Base-by-base conservation (phyloP, 2,113 vertebrate species). In the Empidonax alnorum region DNA sequence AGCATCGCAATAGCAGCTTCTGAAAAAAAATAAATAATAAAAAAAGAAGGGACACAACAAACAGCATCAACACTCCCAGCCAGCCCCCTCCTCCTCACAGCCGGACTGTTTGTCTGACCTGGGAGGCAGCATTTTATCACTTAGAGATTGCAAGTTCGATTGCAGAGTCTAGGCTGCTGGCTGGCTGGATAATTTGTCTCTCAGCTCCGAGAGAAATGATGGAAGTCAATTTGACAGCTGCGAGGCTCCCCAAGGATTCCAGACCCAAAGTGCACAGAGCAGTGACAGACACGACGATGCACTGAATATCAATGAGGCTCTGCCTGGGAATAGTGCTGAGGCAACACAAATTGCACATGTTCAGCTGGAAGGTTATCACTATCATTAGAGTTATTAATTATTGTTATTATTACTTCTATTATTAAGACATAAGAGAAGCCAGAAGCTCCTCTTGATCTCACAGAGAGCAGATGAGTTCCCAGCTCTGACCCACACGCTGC, bases 181-280 rank as follows among this genome's bases (percentile, higher is more conserved):
- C 97, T 96, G 93, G 95, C 88, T 92, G 95, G 96, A 63, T 97
- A 95, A 97, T 97, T 97, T 96, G 95, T 97, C 95, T 97, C 97
- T 97, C 90, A 19, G 96, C 96, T 97, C 73, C 0, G 46, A 89
- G 84, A 97, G 96, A 90, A 93, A 94, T 91, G 97, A 97, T 97
- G 97, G 97, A 97, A 97, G 97, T 97, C 97, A 94, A 96, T 97
- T 89, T 97, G 97, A 97, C 97, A 98, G 97, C 97, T 97, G 97
- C 50, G 65, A 95, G 93, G 95, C 97, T 97, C 97, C 97, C 97
- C 81, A 94, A 97, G 97, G 97, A 97, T 95, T 93, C 95, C 94
- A 97, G 96, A 84, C 97, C 97, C 88, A 68, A 84, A 95, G 97
- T 92, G 95, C 95, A 96, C 10, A 41, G 96, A 97, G 97, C 96